Evolutionary conservation across 92 coral and sea anemone species (phyloP).

Genomic region (Blastomussa wellsi): DNA sequence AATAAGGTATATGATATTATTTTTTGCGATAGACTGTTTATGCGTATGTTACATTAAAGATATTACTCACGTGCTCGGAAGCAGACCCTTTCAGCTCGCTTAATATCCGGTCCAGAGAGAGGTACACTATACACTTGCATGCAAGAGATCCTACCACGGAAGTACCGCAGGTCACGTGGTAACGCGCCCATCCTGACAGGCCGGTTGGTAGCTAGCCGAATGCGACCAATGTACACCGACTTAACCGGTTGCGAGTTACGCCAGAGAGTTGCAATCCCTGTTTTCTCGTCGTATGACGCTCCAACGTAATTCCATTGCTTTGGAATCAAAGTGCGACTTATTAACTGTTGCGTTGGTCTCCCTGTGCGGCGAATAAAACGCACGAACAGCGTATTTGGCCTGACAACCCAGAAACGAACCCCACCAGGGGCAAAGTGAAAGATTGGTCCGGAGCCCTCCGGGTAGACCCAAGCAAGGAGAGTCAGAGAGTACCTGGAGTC

Average conservation of each 20-base stretch:
- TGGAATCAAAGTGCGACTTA: slow-evolving; percentile 47
- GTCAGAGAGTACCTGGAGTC: slow-evolving; percentile 69
- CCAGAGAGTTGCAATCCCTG: slow-evolving; percentile 71
- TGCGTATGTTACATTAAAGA: background rate
- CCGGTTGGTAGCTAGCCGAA: slow-evolving; percentile 74
- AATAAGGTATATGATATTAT: no score
- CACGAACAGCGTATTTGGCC: slow-evolving; percentile 54
- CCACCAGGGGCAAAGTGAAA: slow-evolving; percentile 72
- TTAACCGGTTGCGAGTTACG: slow-evolving; percentile 53
- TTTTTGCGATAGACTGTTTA: background rate
- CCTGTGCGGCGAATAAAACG: slow-evolving; percentile 69
- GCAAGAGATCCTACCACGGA: slow-evolving; percentile 70
- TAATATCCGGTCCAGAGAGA: slow-evolving; percentile 61
- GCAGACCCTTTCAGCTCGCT: slow-evolving; percentile 61
- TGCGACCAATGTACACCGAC: slow-evolving; percentile 57
- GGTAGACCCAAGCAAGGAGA: slow-evolving; percentile 70
- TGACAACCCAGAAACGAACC: slow-evolving; percentile 69
- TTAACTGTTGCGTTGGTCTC: slow-evolving; percentile 56
- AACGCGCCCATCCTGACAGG: slow-evolving; percentile 74
- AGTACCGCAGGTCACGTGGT: slow-evolving; percentile 72
- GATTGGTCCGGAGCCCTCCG: slow-evolving; percentile 69
- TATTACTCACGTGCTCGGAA: slow-evolving; percentile 65
- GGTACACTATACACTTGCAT: slow-evolving; percentile 73
- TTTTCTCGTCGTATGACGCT: slow-evolving; percentile 57
- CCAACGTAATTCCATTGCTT: slow-evolving; percentile 73